Conservation (phyloP, 2,113 vertebrate genomes). For the Cheilinus undulatus region DNA sequence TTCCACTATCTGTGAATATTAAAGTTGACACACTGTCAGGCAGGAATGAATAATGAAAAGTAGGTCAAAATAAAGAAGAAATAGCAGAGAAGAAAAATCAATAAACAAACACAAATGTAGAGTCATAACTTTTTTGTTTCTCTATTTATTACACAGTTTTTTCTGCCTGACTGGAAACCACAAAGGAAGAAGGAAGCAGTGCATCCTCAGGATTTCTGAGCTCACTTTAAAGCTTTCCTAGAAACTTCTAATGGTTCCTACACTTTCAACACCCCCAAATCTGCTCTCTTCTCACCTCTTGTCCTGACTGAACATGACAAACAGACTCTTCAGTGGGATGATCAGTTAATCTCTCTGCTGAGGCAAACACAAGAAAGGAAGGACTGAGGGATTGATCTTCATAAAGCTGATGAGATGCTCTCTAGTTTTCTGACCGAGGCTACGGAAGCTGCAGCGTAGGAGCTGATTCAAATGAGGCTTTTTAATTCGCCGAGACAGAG, state of each 20-base stretch:
- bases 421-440: slow-evolving; percentile 35
- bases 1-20: background rate
- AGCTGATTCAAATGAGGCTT: slow-evolving; percentile 55
- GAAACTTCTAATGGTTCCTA: slow-evolving; percentile 6
- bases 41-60: slow-evolving; percentile 2
- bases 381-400: slow-evolving; percentile 49
- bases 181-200: background rate
- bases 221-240: slow-evolving; percentile 5
- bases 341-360: slow-evolving; percentile 58
- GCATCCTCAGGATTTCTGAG: background rate
- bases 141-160: background rate
- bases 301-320: slow-evolving; percentile 57
- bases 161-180: background rate
- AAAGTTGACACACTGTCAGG: slow-evolving; percentile 1
- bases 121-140: background rate
- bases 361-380: slow-evolving; percentile 29
- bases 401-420: slow-evolving; percentile 52
- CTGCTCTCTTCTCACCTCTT: slow-evolving; percentile 24
- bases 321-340: slow-evolving; percentile 46
- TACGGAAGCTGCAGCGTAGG: slow-evolving; percentile 13
- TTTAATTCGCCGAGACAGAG: slow-evolving; percentile 52
- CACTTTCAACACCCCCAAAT: slow-evolving; percentile 20
- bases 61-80: slow-evolving; percentile 1
- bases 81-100: background rate
- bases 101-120: background rate